Evolutionary conservation across 1,140 invertebrate genomes (phyloP).

Genomic region (Aethina tumida): DNA sequence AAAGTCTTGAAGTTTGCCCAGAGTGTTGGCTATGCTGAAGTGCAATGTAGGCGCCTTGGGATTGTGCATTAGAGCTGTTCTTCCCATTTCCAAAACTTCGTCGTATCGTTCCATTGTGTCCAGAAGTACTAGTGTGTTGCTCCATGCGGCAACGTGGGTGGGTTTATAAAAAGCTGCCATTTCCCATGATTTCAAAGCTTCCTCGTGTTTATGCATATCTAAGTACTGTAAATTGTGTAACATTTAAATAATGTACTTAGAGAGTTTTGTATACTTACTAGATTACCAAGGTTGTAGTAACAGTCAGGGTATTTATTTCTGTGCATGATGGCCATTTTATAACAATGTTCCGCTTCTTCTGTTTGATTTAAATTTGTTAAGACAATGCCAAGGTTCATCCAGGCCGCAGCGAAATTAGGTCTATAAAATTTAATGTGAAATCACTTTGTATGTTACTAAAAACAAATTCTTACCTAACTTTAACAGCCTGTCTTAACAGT

Average conservation of each 20-base stretch:
- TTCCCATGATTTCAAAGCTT: constrained; percentile 61
- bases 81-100: constrained; percentile 57
- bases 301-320: constrained; percentile 82
- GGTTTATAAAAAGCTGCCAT: constrained; percentile 69
- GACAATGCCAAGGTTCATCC: constrained; percentile 97
- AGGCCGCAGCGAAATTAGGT: constrained; percentile 83
- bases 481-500: constrained; percentile 63
- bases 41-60: constrained; percentile 64
- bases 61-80: constrained; percentile 55
- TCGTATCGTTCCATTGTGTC: constrained; percentile 68
- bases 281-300: constrained; percentile 88
- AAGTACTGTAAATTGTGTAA: constrained; percentile 43
- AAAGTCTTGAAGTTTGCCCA: constrained; percentile 72
- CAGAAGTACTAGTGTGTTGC: constrained; percentile 78
- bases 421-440: constrained; percentile 38
- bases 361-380: constrained; percentile 63
- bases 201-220: constrained; percentile 40
- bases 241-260: constrained; percentile 5
- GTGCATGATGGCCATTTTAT: constrained; percentile 64
- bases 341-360: constrained; percentile 66
- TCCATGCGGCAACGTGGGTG: constrained; percentile 78
- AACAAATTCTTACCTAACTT: constrained; percentile 49
- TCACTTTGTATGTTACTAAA: no score
- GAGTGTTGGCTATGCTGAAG: constrained; percentile 81
- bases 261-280: constrained; percentile 45